Conservation (phyloP, 2,888 invertebrate genomes). For the Xanthia icteritia region DNA sequence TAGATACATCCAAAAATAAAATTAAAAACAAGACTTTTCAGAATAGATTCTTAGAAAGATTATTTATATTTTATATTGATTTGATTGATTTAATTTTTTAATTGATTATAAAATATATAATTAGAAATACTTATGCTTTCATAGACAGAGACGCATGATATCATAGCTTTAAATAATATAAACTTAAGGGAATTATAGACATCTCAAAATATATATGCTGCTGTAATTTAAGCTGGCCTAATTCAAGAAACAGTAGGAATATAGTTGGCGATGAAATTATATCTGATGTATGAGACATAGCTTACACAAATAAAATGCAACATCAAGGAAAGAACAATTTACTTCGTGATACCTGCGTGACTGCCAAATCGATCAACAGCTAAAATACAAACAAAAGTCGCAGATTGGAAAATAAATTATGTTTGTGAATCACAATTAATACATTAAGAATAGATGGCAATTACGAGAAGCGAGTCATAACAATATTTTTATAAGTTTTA, state of each 20-base stretch:
- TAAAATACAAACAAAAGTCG: constrained; percentile 35
- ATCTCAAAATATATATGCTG: not conserved
- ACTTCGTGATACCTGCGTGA: constrained; percentile 19
- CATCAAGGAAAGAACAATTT: constrained; percentile 5
- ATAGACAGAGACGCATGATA: constrained; percentile 3
- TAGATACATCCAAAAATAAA: constrained; percentile 2
- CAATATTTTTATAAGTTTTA: not conserved
- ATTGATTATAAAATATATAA: not conserved
- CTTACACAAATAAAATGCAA: constrained; percentile 14
- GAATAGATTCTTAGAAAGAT: not conserved
- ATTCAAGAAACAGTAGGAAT: not conserved
- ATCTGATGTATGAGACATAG: not conserved
- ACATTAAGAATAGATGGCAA: not conserved
- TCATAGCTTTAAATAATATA: not conserved
- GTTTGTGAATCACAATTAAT: constrained; percentile 5
- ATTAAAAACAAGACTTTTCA: not conserved
- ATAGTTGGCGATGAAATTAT: not conserved
- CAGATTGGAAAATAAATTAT: constrained; percentile 39
- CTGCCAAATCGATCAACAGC: constrained; percentile 21
- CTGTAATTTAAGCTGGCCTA: not conserved
- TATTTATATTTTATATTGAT: not conserved
- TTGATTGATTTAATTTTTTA: too few species aligned
- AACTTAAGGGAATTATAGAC: not conserved
- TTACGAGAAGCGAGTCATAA: constrained; percentile 1
- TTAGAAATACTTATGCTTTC: not conserved